phyloP scores from a whole-genome alignment of 2,888 invertebrate species.

The Opisthograptis luteolata region DNA sequence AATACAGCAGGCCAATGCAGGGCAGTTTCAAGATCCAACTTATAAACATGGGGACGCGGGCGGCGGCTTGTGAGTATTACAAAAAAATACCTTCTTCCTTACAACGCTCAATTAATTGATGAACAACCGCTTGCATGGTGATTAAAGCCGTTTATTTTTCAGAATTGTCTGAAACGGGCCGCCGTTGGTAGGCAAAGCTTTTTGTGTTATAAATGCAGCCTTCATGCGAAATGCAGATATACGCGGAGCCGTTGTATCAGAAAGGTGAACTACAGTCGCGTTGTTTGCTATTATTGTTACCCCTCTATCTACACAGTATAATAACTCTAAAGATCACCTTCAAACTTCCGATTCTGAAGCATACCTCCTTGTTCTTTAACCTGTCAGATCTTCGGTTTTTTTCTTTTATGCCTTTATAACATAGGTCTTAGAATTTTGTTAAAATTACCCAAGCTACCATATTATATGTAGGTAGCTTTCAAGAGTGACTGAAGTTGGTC shows the following conservation, averaged over 20 bases:
- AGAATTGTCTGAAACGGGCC: conserved; percentile 66
- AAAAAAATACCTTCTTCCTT: conserved; percentile 19
- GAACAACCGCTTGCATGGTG: conserved; percentile 69
- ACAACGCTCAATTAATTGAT: conserved; percentile 29
- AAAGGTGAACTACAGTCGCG: conserved; percentile 71
- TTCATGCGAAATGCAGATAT: conserved; percentile 67
- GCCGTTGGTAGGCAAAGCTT: conserved; percentile 74
- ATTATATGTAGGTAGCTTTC: background rate
- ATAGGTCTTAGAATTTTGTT: too few species aligned
- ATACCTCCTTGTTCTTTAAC: background rate
- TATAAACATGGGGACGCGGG: conserved; percentile 95
- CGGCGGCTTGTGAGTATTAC: conserved; percentile 93
- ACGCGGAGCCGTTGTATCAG: conserved; percentile 72
- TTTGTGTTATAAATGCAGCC: conserved; percentile 76
- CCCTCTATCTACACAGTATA: conserved; percentile 31
- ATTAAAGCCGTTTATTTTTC: conserved; percentile 79
- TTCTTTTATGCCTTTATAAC: too few species aligned
- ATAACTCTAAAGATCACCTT: conserved; percentile 27
- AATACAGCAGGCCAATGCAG: conserved; percentile 82
- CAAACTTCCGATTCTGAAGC: conserved; percentile 24
- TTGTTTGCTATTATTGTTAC: conserved; percentile 33
- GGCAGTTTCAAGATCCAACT: conserved; percentile 88
- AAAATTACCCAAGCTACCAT: too few species aligned
- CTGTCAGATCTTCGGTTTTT: background rate
- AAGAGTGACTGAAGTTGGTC: conserved; percentile 25